These are phyloP conservation scores for Pseudotriccus pelzelni DNA, from an alignment of 2,797 vertebrate genomes.

Conservation along the genomic window DNA sequence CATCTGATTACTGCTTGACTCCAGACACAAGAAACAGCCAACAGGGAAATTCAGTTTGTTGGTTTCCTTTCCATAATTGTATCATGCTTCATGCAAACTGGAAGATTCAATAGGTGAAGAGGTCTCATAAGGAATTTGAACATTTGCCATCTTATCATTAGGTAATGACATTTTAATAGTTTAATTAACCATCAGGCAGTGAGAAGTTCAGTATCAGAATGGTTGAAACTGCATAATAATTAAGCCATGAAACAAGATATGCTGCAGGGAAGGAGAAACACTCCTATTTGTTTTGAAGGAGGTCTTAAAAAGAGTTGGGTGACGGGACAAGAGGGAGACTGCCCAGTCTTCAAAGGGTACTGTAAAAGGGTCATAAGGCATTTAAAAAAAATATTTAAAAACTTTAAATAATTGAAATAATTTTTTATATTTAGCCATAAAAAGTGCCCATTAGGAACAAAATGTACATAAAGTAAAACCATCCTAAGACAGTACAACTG, in stretches of 20 bases:
- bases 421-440: neutral
- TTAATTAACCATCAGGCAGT: conserved; percentile 35
- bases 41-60: neutral
- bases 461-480: neutral
- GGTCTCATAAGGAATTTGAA: conserved; percentile 36
- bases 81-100: neutral
- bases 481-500: neutral
- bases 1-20: neutral
- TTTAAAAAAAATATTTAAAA: neutral
- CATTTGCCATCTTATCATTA: conserved; percentile 34
- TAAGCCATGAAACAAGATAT: conserved; percentile 27
- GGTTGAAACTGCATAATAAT: neutral
- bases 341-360: neutral
- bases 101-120: conserved; percentile 40
- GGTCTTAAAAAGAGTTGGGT: neutral
- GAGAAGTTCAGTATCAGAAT: conserved; percentile 13
- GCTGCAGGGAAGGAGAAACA: conserved; percentile 25
- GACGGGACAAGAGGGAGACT: neutral
- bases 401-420: neutral
- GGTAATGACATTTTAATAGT: conserved; percentile 54
- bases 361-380: neutral
- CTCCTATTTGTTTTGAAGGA: neutral
- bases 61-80: neutral
- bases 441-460: neutral
- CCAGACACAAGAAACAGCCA: neutral